Conservation (phyloP, 2,888 invertebrate species). For the Diarsia mendica region DNA sequence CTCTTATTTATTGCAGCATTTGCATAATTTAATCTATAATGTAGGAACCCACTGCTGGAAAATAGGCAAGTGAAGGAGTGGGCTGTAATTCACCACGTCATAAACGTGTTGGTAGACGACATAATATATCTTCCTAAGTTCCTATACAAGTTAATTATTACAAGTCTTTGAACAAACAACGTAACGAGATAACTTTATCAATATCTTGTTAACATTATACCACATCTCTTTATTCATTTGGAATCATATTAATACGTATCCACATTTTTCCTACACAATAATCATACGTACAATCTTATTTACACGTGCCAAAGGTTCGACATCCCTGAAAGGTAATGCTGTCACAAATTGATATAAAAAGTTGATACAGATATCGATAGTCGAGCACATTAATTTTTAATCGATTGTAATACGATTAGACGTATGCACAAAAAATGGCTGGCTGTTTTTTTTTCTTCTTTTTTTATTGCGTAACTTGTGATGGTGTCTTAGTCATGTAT, state of each 20-base stretch:
- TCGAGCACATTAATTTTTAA: slow-evolving; percentile 15
- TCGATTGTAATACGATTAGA: slow-evolving; percentile 42
- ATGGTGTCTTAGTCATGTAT: not conserved
- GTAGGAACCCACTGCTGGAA: not conserved
- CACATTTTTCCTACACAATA: not conserved
- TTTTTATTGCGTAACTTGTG: slow-evolving; percentile 8
- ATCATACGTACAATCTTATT: not conserved
- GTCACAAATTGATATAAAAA: slow-evolving; percentile 33
- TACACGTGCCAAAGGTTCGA: slow-evolving; percentile 34
- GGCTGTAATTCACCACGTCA: not conserved
- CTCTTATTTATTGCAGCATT: not conserved
- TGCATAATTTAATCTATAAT: not conserved
- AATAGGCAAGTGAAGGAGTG: not conserved
- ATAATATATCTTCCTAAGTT: not conserved
- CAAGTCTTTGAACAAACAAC: not conserved
- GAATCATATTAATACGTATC: not conserved
- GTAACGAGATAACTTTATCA: not conserved
- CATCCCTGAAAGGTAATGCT: slow-evolving; percentile 24
- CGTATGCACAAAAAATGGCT: slow-evolving; percentile 20
- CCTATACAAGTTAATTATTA: not conserved
- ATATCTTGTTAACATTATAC: not conserved
- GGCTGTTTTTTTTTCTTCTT: not conserved
- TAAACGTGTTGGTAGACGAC: not conserved
- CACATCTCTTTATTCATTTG: not conserved
- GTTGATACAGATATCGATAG: slow-evolving; percentile 36